These are phyloP conservation scores for Arizona elegans DNA, from an alignment of 2,113 vertebrate species.

Conservation along the genomic window DNA sequence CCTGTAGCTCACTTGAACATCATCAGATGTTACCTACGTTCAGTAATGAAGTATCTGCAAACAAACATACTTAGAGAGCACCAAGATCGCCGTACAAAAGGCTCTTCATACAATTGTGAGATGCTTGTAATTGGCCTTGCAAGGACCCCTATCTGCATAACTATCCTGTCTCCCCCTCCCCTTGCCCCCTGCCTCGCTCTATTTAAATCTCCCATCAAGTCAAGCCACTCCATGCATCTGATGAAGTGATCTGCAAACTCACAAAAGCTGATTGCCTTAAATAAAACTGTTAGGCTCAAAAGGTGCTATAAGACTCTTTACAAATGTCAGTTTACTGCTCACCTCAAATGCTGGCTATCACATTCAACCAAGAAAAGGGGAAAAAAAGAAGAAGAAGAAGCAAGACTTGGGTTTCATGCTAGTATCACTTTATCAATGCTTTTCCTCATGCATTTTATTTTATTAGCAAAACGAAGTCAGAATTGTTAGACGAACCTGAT, in stretches of 20 bases:
- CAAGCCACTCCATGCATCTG: not conserved
- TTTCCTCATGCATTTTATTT: not conserved
- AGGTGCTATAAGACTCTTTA: not conserved
- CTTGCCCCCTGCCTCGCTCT: not conserved
- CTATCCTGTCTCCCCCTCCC: not conserved
- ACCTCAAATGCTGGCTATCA: not conserved
- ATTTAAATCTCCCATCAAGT: not conserved
- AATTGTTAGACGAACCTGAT: not conserved
- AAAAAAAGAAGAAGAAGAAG: not conserved
- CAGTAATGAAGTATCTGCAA: not conserved
- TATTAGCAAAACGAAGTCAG: no score
- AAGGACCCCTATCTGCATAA: not conserved
- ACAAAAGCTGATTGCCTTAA: not conserved
- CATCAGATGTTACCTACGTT: not conserved
- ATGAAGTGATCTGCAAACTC: not conserved
- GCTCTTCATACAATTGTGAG: not conserved
- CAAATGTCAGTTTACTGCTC: not conserved
- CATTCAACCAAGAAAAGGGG: not conserved
- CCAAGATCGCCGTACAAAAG: not conserved
- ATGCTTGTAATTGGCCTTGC: not conserved
- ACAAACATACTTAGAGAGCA: not conserved
- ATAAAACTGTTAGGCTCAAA: not conserved
- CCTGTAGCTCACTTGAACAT: not conserved
- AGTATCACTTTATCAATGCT: not conserved
- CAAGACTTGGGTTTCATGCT: no score